Percentiles rank a stretch among this genome's conserved stretches.
Evolutionary conservation across 1,140 invertebrate species (phyloP).

Genomic region (Neodiprion virginianus): DNA sequence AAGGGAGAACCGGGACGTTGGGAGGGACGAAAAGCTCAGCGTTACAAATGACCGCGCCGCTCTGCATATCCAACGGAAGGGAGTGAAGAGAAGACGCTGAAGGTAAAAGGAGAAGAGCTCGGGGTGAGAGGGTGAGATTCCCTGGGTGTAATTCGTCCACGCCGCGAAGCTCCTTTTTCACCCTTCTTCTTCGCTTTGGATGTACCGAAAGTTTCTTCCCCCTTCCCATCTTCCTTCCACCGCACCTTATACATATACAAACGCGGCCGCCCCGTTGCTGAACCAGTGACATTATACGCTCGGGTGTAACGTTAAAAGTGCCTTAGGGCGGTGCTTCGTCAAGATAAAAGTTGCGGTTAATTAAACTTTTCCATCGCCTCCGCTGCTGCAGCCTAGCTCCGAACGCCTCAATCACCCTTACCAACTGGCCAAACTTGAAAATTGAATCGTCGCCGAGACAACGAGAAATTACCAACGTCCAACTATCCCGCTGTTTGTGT

Average conservation of each 20-base stretch:
- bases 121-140: neutral
- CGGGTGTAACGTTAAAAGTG: neutral
- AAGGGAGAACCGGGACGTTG: no score
- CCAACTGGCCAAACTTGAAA: neutral
- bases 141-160: conserved; percentile 11
- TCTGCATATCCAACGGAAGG: conserved; percentile 47
- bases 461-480: no score
- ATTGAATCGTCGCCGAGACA: neutral
- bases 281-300: neutral
- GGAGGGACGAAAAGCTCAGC: conserved; percentile 18
- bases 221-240: neutral
- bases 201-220: conserved; percentile 18
- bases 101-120: neutral
- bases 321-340: neutral
- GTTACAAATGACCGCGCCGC: conserved; percentile 49
- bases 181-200: conserved; percentile 16
- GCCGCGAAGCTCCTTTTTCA: neutral
- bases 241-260: neutral
- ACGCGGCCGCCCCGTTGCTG: neutral
- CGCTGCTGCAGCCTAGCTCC: neutral
- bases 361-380: neutral
- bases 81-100: neutral
- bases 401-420: neutral
- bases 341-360: conserved; percentile 6
- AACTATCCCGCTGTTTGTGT: no score